These are phyloP conservation scores for Triops cancriformis DNA, from an alignment of 1,140 invertebrate genomes.

Conservation along the genomic window DNA sequence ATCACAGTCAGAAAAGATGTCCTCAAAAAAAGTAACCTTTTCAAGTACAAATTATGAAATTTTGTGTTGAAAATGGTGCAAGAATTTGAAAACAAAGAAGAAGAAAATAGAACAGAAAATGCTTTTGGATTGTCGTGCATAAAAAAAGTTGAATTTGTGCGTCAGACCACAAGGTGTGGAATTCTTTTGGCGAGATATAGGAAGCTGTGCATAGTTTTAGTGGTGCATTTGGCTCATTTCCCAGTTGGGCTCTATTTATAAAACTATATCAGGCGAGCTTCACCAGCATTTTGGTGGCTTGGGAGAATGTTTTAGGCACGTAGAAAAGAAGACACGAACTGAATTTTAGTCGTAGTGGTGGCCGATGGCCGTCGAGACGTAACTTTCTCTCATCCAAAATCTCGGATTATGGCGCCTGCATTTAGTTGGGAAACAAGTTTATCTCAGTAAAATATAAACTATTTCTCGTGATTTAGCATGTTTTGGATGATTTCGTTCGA, in stretches of 20 bases:
- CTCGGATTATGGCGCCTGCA: background rate
- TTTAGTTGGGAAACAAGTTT: background rate
- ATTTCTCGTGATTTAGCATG: background rate
- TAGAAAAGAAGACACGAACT: background rate
- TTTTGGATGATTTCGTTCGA: background rate
- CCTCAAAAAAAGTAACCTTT: too few species aligned
- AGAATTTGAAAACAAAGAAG: too few species aligned
- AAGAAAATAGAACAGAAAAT: background rate
- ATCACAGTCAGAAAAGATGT: too few species aligned
- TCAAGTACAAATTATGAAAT: too few species aligned
- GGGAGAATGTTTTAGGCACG: background rate
- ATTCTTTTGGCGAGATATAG: background rate
- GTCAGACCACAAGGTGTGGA: background rate
- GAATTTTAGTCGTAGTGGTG: background rate
- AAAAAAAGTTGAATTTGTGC: background rate
- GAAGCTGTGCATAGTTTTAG: background rate
- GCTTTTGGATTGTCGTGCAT: background rate
- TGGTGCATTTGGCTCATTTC: conserved; percentile 10
- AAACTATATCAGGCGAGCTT: background rate
- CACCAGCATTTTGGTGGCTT: background rate
- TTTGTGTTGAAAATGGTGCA: too few species aligned
- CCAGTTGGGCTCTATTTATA: background rate
- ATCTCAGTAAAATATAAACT: background rate
- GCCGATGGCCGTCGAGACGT: background rate
- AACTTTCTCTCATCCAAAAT: background rate